Evolutionary conservation across 2,888 invertebrate genomes (phyloP).

Genomic region (Leucoptera coffeella): DNA sequence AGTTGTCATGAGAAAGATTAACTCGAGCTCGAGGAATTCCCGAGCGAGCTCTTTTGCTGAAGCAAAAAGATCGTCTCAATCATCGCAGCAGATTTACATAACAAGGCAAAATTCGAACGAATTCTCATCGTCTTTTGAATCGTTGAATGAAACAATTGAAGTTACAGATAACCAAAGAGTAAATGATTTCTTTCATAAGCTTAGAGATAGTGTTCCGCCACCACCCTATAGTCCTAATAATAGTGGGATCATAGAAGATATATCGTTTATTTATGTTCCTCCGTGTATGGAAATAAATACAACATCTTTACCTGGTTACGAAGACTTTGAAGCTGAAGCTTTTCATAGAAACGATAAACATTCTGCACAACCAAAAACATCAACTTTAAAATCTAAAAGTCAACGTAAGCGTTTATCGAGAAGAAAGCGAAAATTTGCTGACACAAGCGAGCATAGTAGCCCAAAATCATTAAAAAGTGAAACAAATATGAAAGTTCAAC

Average conservation of each 20-base stretch:
- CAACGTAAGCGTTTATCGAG: neutral
- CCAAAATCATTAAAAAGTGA: too few relatives aligned
- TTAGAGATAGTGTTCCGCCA: neutral
- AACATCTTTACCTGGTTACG: slow-evolving; percentile 2
- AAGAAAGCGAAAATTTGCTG: too few relatives aligned
- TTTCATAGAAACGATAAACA: slow-evolving; percentile 8
- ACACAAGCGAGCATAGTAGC: too few relatives aligned
- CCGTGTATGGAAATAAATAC: neutral
- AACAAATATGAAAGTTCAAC: too few relatives aligned
- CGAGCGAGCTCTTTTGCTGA: slow-evolving; percentile 5
- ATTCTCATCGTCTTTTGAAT: neutral
- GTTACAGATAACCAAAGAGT: neutral
- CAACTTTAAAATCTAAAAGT: slow-evolving; percentile 1
- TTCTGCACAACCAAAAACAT: slow-evolving; percentile 8
- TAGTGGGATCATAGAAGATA: too few relatives aligned
- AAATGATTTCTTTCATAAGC: neutral
- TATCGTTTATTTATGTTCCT: neutral
- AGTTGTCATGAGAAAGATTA: slow-evolving; percentile 18
- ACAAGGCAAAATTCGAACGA: too few relatives aligned
- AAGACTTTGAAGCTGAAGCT: slow-evolving; percentile 9
- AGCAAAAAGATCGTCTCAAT: neutral
- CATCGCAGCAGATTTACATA: neutral
- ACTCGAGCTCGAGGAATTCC: slow-evolving; percentile 17
- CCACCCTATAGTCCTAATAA: neutral
- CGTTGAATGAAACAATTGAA: neutral